Evolutionary conservation across 2,113 vertebrate species (phyloP).

Genomic region (Glaucidium brasilianum): DNA sequence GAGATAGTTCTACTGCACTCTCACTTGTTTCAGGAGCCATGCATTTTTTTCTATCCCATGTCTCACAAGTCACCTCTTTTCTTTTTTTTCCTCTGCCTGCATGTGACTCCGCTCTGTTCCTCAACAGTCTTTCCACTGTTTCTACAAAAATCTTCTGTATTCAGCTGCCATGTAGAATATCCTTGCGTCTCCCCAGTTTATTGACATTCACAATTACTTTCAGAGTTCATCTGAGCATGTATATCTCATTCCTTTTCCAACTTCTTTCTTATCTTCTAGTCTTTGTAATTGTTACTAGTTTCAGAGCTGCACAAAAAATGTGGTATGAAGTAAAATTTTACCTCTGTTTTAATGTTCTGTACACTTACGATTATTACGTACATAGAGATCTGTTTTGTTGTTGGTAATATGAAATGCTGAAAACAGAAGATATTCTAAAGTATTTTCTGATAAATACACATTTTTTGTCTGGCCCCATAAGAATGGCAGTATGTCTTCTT

Average conservation of each 20-base stretch:
- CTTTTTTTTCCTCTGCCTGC: not conserved
- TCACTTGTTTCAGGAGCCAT: not conserved
- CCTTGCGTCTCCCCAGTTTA: not conserved
- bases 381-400: not conserved
- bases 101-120: not conserved
- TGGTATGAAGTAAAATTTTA: not conserved
- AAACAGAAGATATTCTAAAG: slow-evolving; percentile 8
- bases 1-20: not conserved
- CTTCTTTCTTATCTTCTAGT: not conserved
- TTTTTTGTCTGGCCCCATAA: not conserved
- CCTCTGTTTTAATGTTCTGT: not conserved
- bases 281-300: not conserved
- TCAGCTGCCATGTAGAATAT: not conserved
- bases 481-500: not conserved
- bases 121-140: not conserved
- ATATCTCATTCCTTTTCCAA: not conserved
- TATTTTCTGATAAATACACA: not conserved
- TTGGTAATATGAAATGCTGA: not conserved
- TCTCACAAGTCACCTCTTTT: not conserved
- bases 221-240: not conserved
- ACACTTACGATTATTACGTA: not conserved
- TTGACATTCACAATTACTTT: not conserved
- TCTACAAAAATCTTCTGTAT: slow-evolving; percentile 21
- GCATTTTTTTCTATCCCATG: not conserved
- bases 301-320: not conserved